phyloP scores from a whole-genome alignment of 1,140 invertebrate genomes.

The Tetragnatha versicolor region DNA sequence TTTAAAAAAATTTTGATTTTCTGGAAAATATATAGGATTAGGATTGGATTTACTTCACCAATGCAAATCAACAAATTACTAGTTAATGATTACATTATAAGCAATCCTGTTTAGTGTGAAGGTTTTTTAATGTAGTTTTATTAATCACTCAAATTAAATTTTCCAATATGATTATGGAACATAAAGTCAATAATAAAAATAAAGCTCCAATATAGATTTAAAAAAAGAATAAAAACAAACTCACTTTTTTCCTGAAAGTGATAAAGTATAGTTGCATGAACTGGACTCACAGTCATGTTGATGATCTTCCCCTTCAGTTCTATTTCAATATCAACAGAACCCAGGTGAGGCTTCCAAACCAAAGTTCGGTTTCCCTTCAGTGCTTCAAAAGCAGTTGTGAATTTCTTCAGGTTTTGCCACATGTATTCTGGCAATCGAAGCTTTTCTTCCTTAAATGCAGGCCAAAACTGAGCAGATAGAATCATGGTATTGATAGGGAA shows the following conservation, averaged over 20 bases:
- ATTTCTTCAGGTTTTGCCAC: constrained; percentile 81
- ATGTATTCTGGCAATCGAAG: constrained; percentile 84
- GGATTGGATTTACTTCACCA: too few species aligned
- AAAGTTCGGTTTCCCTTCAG: constrained; percentile 94
- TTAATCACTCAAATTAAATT: too few species aligned
- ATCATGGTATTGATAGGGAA: constrained; percentile 76
- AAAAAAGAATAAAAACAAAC: constrained; percentile 1
- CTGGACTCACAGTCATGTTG: constrained; percentile 85
- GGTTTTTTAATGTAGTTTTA: too few species aligned
- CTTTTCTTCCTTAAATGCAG: constrained; percentile 92
- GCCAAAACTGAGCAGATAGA: constrained; percentile 98
- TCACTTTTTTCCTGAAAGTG: constrained; percentile 90
- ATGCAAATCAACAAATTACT: too few species aligned
- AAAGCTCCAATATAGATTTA: too few species aligned
- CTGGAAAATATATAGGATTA: too few species aligned
- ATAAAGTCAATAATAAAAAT: too few species aligned
- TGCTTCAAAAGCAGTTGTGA: constrained; percentile 90
- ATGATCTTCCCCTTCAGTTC: constrained; percentile 84
- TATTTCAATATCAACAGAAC: constrained; percentile 89
- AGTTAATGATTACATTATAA: too few species aligned
- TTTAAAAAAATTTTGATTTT: too few species aligned
- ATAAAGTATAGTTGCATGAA: constrained; percentile 93
- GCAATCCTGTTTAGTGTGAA: too few species aligned
- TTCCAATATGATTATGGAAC: too few species aligned
- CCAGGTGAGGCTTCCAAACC: constrained; percentile 92